A percentile compares a stretch with the other conserved stretches of the same genome.
Evolutionary conservation across 2,113 vertebrate species (phyloP).

Genomic region (Pithys albifrons): DNA sequence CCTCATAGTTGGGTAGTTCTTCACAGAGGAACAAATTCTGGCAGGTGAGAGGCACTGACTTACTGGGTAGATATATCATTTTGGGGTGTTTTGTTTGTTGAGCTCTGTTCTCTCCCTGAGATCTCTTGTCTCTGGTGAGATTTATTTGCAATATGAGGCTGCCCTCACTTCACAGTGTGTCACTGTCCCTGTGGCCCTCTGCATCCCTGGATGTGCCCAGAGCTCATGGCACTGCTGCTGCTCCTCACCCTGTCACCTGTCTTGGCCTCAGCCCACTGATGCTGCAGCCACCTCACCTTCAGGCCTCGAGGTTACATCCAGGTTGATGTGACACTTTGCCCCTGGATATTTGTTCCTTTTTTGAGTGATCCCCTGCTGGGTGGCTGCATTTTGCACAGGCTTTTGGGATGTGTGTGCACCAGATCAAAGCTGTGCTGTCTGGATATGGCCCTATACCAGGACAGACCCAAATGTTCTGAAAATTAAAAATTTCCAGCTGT

Average conservation of each 20-base stretch:
- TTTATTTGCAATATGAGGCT: background rate
- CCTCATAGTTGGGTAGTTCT: background rate
- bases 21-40: background rate
- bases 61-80: accelerated
- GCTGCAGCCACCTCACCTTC: background rate
- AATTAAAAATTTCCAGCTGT: background rate
- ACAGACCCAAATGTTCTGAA: background rate
- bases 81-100: background rate
- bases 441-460: accelerated
- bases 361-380: background rate
- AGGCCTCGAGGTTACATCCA: background rate
- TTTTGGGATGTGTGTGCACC: background rate
- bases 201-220: background rate
- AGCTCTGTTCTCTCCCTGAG: background rate
- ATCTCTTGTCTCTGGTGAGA: background rate
- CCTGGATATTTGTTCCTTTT: background rate
- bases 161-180: background rate
- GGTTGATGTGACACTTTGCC: background rate
- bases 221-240: background rate
- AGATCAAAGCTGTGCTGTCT: background rate
- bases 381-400: background rate
- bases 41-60: background rate
- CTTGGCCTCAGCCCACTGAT: background rate
- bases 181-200: background rate
- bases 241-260: background rate